Base-by-base conservation (phyloP, 2,797 vertebrate species). In the Diplodus puntazzo region DNA sequence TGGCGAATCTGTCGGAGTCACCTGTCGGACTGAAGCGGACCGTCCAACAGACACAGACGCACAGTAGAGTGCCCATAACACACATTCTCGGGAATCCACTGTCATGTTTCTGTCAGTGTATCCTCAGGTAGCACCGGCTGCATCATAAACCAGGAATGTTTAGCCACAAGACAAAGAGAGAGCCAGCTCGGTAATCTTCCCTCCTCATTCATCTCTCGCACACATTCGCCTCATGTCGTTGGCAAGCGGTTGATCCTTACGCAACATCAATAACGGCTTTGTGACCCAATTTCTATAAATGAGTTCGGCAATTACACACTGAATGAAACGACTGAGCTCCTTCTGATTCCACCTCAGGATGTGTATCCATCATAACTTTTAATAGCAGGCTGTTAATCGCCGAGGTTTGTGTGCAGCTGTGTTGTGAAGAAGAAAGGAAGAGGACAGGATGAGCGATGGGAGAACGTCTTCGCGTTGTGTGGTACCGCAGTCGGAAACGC, bases 81-180 rank as follows among this genome's bases (percentile, higher is more conserved):
- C 45, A 75, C 79, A 89, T 90, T 89, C 84, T 79, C 72, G 60
- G 66, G 75, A 89, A 85, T 88, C 83, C 88, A 70, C 48, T 77
- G 81, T 89, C 86, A 86, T 85, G 71, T 80, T 91, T 84, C 85
- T 92, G 84, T 90, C 90, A 90, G 58, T 80, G 46, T 80, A 86
- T 75, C 87, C 83, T 89, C 89, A 90, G 84, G 84, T 87, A 86
- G 65, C 82, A 77, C 81, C 65, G 58, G 14, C 45, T 60, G 57
- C 49, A 72, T 82, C 63, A 70, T 77, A 77, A 79, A 78, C 64
- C 12, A 80, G 82, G 81, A 88, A 91, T 87, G 81, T 72, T 61
- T 73, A 77, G 66, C 67, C 69, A 74, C 72, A 73, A 62, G 48
- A 75, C 75, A 84, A 81, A 75, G 61, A 78, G 20, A 72, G 45